These are phyloP conservation scores for Alexandromys fortis DNA, from an alignment of 2,113 vertebrate species.

Conservation along the genomic window DNA sequence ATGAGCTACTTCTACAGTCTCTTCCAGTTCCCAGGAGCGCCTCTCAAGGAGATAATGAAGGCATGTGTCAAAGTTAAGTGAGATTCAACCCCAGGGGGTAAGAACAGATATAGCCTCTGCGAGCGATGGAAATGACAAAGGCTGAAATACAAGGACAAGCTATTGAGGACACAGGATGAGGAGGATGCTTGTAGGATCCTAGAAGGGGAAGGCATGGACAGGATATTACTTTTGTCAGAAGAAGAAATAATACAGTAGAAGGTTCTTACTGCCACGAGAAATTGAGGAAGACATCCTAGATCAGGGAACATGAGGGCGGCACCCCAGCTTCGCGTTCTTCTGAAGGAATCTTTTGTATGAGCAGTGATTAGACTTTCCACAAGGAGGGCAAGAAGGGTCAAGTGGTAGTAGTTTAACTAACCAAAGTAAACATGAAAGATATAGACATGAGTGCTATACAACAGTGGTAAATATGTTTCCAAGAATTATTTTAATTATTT, in stretches of 20 bases:
- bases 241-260: conserved; percentile 6
- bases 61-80: conserved; percentile 76
- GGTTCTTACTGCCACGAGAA: neutral
- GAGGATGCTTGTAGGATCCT: neutral
- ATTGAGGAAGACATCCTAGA: neutral
- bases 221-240: conserved; percentile 16
- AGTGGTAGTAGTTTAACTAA: neutral
- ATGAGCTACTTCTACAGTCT: conserved; percentile 48
- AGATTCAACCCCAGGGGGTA: conserved; percentile 61
- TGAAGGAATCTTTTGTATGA: neutral
- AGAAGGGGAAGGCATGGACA: neutral
- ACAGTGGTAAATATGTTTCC: neutral
- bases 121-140: conserved; percentile 58
- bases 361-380: neutral
- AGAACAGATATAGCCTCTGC: conserved; percentile 40
- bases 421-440: neutral
- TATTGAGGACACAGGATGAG: neutral
- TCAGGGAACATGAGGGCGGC: neutral
- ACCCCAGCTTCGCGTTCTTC: neutral
- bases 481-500: conserved; percentile 26
- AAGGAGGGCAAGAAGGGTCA: neutral
- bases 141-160: conserved; percentile 2
- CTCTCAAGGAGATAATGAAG: conserved; percentile 72
- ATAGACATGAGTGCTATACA: neutral
- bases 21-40: conserved; percentile 59